phyloP scores from a whole-genome alignment of 2,888 invertebrate species.

The Oscheius myriophilus region DNA sequence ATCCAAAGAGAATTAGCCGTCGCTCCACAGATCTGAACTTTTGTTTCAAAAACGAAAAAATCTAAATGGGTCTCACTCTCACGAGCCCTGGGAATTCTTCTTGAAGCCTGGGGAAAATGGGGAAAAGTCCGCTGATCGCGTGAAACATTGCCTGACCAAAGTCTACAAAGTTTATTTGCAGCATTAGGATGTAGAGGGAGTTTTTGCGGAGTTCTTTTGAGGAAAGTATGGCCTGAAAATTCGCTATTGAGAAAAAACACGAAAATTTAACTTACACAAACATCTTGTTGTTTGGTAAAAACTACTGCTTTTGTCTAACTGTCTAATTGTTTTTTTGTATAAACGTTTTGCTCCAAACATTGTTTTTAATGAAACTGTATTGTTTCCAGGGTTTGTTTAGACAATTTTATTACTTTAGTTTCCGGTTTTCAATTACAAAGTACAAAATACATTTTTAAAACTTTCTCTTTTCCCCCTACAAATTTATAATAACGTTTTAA shows the following conservation, averaged over 20 bases:
- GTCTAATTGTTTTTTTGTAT: no score
- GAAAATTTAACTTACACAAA: no score
- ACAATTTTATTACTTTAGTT: no score
- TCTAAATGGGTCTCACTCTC: slow-evolving; percentile 3
- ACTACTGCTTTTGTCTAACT: no score
- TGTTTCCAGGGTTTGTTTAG: no score
- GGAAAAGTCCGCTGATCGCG: slow-evolving; percentile 25
- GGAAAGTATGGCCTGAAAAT: slow-evolving; percentile 29
- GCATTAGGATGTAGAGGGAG: slow-evolving; percentile 36
- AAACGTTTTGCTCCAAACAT: no score
- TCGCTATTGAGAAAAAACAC: background rate
- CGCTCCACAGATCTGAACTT: slow-evolving; percentile 36
- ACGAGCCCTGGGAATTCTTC: slow-evolving; percentile 12
- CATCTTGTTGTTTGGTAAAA: no score
- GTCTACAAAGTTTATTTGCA: slow-evolving; percentile 31
- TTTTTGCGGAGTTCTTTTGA: slow-evolving; percentile 31
- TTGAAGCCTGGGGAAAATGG: slow-evolving; percentile 32
- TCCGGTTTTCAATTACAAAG: no score
- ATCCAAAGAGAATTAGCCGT: slow-evolving; percentile 40
- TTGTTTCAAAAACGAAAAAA: background rate
- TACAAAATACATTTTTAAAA: no score
- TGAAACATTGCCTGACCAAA: slow-evolving; percentile 33
- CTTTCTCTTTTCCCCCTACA: no score
- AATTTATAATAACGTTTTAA: no score
- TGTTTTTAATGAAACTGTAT: no score